phyloP scores from a whole-genome alignment of 1,140 invertebrate genomes.

The Brachystomella parvula region DNA sequence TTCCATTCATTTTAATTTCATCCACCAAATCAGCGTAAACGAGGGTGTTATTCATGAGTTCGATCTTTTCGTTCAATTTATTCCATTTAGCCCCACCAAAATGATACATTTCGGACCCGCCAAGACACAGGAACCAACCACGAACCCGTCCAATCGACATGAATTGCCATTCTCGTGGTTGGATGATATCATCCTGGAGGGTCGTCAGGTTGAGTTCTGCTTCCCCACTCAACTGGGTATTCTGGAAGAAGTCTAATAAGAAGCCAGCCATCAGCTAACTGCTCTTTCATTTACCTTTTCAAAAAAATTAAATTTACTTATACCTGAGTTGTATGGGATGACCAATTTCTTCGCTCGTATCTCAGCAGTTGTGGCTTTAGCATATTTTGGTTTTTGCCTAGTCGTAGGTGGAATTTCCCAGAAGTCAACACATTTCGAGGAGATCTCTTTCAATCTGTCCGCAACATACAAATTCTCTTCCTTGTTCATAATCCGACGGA shows the following conservation, averaged over 20 bases:
- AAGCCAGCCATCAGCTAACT: conserved; percentile 18
- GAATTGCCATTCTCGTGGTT: conserved; percentile 60
- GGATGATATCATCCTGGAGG: conserved; percentile 19
- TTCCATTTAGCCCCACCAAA: conserved; percentile 43
- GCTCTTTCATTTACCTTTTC: not conserved
- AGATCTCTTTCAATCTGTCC: too few relatives aligned
- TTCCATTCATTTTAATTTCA: conserved; percentile 51
- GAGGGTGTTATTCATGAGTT: conserved; percentile 63
- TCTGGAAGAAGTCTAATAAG: too few relatives aligned
- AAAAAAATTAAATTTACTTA: too few relatives aligned
- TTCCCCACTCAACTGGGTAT: conserved; percentile 31
- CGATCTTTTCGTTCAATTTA: conserved; percentile 47
- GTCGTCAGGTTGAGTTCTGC: conserved; percentile 38
- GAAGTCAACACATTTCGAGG: too few relatives aligned
- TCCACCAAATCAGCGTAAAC: conserved; percentile 70
- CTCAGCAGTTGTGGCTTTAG: too few relatives aligned
- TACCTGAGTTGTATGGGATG: too few relatives aligned
- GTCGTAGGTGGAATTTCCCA: too few relatives aligned
- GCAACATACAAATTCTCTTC: too few relatives aligned
- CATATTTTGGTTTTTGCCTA: too few relatives aligned
- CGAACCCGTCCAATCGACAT: conserved; percentile 52
- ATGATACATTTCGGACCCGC: conserved; percentile 27
- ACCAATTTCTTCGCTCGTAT: too few relatives aligned
- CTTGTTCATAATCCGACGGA: too few relatives aligned
- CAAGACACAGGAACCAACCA: conserved; percentile 43